phyloP scores from a whole-genome alignment of 1,140 invertebrate species.

The Chymomyza costata region DNA sequence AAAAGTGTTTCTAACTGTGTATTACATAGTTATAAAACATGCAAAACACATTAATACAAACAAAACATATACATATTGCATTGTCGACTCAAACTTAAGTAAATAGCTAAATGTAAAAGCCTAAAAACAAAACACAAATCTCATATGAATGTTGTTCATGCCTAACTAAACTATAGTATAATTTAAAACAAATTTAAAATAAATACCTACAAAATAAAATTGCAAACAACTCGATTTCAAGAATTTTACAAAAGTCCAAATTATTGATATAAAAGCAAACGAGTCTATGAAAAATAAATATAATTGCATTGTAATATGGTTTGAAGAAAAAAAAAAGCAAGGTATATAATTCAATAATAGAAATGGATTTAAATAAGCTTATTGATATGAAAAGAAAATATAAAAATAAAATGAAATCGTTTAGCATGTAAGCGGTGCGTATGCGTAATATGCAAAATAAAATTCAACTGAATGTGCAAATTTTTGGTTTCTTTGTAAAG shows the following conservation, averaged over 20 bases:
- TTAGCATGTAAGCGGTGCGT: slow-evolving; percentile 55
- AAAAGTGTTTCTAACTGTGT: no score
- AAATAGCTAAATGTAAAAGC: slow-evolving; percentile 47
- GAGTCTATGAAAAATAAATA: no score
- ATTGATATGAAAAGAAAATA: slow-evolving; percentile 37
- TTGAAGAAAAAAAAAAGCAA: slow-evolving; percentile 16
- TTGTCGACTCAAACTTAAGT: slow-evolving; percentile 57
- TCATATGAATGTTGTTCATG: slow-evolving; percentile 69
- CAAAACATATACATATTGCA: slow-evolving; percentile 42
- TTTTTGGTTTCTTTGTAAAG: background rate
- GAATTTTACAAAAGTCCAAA: slow-evolving; percentile 70
- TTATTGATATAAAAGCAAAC: slow-evolving; percentile 37
- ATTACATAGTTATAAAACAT: slow-evolving; percentile 33
- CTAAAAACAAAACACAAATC: slow-evolving; percentile 39
- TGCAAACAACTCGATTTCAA: slow-evolving; percentile 48
- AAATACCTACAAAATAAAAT: slow-evolving; percentile 15
- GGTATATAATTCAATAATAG: slow-evolving; percentile 58
- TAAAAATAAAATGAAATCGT: slow-evolving; percentile 31
- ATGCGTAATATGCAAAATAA: slow-evolving; percentile 58
- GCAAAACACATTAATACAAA: slow-evolving; percentile 8
- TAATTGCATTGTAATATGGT: slow-evolving; percentile 17
- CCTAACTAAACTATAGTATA: slow-evolving; percentile 27
- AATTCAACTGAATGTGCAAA: slow-evolving; percentile 63
- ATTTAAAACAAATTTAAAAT: slow-evolving; percentile 29
- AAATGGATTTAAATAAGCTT: slow-evolving; percentile 60